phyloP scores from a whole-genome alignment of 2,888 invertebrate genomes.

The Drosophila basisetae region DNA sequence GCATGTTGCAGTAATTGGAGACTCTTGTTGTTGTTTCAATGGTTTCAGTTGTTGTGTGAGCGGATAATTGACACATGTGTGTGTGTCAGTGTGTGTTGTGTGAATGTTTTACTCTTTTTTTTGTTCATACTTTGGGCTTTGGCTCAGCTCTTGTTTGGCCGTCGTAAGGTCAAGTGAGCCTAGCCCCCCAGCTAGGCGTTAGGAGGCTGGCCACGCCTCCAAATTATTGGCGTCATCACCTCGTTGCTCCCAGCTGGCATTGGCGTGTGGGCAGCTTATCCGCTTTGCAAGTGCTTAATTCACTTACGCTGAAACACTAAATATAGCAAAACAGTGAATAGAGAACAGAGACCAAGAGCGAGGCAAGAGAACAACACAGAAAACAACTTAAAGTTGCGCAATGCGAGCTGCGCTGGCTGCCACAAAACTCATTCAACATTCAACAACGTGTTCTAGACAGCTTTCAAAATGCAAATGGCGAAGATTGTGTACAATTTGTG shows the following conservation, averaged over 20 bases:
- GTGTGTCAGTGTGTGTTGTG: conserved; percentile 3
- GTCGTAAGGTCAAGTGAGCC: conserved; percentile 65
- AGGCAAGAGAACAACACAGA: neutral
- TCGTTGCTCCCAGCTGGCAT: conserved; percentile 37
- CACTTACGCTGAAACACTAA: conserved; percentile 51
- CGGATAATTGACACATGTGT: conserved; percentile 25
- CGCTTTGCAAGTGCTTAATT: conserved; percentile 75
- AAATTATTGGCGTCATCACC: conserved; percentile 32
- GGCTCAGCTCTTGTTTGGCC: conserved; percentile 29
- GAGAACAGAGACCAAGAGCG: conserved; percentile 17
- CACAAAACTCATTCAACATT: conserved; percentile 13
- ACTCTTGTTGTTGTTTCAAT: conserved; percentile 25
- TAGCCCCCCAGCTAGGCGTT: conserved; percentile 27
- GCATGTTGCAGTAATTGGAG: conserved; percentile 70
- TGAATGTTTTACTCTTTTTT: conserved; percentile 33
- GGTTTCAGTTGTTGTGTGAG: conserved; percentile 25
- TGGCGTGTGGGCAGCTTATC: conserved; percentile 69
- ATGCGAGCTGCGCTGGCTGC: conserved; percentile 54
- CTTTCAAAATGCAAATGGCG: conserved; percentile 40
- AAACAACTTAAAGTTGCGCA: conserved; percentile 55
- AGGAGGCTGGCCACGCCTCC: conserved; percentile 25
- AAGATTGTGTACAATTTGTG: conserved; percentile 4
- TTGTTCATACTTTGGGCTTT: conserved; percentile 36
- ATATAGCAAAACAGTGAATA: conserved; percentile 23
- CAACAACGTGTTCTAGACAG: conserved; percentile 14